Base-by-base conservation (phyloP, 2,888 invertebrate species). In the Tinea pellionella region DNA sequence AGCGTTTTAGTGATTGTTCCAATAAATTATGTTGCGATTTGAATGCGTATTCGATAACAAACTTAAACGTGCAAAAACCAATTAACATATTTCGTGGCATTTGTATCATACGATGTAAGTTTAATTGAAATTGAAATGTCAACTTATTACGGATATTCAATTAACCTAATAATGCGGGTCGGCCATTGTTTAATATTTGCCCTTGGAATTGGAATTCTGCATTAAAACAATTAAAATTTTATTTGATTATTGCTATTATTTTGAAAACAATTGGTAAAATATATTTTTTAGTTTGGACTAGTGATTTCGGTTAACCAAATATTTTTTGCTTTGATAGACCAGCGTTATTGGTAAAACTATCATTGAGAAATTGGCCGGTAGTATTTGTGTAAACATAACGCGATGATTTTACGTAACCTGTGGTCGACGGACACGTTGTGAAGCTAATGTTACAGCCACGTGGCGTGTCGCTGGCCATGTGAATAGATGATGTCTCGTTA, bases 341-440 rank as follows among this genome's bases (percentile, higher is more conserved):
- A n/a, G n/a, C n/a, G n/a, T n/a, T 24, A 24, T 24, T 24, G 24
- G 24, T 24, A 24, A 24, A 24, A 24, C 24, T 24, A 24, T 24
- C 3, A 56, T 24, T 24, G 12, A 30, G 56, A 12, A 29, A 24
- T 65, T 67, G 63, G 66, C 63, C 53, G 65, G 65, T 62, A 64
- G 61, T 60, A n/a, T 37, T 37, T 37, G 37, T 37, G 69, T 78
- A 80, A 80, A 66, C 62, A 62, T 61, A 59, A 62, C 69, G 74
- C 47, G 47, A n/a, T 47, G 15, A n/a, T 6, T 37, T 37, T 37
- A 37, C 9, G 37, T 37, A 37, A 37, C 11, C 37, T 37, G 6
- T 37, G 9, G 37, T 18, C 2, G 47, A 13, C 19, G 55, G 55
- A 55, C 55, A 55, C 55, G 55, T 55, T 55, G 55, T 55, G 24